Evolutionary conservation across 2,888 invertebrate genomes (phyloP), one percentile per base, ranked within the genome.

Genomic region (Tetanocera ferruginea): DNA sequence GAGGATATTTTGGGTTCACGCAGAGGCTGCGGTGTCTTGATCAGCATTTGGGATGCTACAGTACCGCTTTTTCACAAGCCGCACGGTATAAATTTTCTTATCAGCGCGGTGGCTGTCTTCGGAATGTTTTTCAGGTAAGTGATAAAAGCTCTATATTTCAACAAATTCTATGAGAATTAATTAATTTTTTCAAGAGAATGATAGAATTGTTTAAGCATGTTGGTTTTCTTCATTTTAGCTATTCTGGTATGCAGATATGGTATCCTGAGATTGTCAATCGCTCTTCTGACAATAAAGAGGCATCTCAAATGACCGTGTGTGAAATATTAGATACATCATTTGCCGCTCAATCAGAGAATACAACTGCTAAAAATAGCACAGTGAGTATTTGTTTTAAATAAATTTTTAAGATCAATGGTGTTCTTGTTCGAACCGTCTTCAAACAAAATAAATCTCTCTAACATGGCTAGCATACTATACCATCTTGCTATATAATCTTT

Each of bases 261-360:
- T 89, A 86, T 81, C 88, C 89, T 0, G 89, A 89, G 80, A 89
- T 89, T 73, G 86, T 87, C 0, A 89, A 89, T 74, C 86, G 87
- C 31, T 84, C 87, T 0, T 83, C 87, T 0, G 82, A 78, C 1
- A 76, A 80, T 17, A 14, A 17, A 5, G 28, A 78, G 0, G 77
- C 62, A 17, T 79, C 78, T 17, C 73, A 71, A 0, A 79, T 78
- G 17, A 85, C 86, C 0, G 84, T 88, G 5, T 87, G 87, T 60
- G 81, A 84, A 62, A 82, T 86, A 31, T 79, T 87, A 43, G 83
- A 85, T n/a, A 81, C 78, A 11, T 85, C 84, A 0, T 85, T 84
- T 49, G 67, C 55, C 0, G 76, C 78, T 19, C 80, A 83, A 5
- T 60, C n/a, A 1, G 3, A 76, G 11, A 80, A 80, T 60, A 51